A percentile compares a stretch with the other conserved stretches of the same genome.
These are phyloP conservation scores for Falco rusticolus DNA, from an alignment of 2,797 vertebrate genomes.

Conservation along the genomic window DNA sequence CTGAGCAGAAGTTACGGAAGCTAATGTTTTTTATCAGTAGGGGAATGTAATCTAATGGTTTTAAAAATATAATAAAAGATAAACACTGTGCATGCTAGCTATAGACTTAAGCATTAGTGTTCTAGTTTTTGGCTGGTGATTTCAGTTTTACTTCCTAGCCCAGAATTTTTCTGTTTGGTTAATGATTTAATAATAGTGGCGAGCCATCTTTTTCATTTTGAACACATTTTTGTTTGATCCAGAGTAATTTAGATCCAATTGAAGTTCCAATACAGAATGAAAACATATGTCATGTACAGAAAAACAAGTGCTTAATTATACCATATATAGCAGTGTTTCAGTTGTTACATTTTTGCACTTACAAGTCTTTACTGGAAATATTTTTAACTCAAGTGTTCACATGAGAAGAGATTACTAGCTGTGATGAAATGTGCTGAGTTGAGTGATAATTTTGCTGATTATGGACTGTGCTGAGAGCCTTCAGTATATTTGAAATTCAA, in stretches of 20 bases:
- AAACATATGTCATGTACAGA: constrained; percentile 67
- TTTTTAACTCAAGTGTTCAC: constrained; percentile 71
- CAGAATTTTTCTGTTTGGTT: constrained; percentile 65
- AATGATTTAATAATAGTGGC: constrained; percentile 70
- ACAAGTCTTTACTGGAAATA: constrained; percentile 64
- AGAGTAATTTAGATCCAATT: constrained; percentile 65
- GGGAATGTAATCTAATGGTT: constrained; percentile 42
- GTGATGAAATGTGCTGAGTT: constrained; percentile 64
- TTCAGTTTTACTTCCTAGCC: constrained; percentile 62
- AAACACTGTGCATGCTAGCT: neutral
- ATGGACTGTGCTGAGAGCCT: constrained; percentile 57
- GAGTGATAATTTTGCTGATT: constrained; percentile 71
- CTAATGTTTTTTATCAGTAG: constrained; percentile 39
- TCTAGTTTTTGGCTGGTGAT: constrained; percentile 45
- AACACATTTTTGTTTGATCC: constrained; percentile 66
- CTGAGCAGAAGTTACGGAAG: constrained; percentile 24
- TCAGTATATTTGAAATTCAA: constrained; percentile 64
- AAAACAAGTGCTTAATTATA: constrained; percentile 72
- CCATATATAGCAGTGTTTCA: constrained; percentile 64
- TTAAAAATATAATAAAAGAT: constrained; percentile 4
- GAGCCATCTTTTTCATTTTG: constrained; percentile 69
- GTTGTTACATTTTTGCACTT: constrained; percentile 67
- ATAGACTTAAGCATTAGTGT: constrained; percentile 47
- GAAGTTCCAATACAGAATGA: constrained; percentile 69
- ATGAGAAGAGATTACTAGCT: constrained; percentile 64